Percentiles rank a stretch among this genome's conserved stretches.
Conservation (phyloP, 2,113 vertebrate species). For the Hemiscyllium ocellatum region DNA sequence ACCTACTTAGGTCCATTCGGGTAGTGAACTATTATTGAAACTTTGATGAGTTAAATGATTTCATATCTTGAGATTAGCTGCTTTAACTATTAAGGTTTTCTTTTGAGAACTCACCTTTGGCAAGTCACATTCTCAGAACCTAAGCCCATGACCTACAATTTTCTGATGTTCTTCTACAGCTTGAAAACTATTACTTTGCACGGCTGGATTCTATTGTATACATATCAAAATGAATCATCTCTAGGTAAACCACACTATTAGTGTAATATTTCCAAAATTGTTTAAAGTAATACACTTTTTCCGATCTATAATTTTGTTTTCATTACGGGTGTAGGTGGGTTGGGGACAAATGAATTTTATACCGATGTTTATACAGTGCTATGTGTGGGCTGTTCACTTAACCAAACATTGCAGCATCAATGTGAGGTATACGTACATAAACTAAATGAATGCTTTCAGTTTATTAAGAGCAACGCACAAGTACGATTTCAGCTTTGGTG, state of each 20-base stretch:
- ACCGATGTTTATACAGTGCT: constrained; percentile 11
- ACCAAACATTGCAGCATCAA: neutral
- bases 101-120: neutral
- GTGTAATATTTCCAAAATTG: neutral
- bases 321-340: neutral
- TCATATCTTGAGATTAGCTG: neutral
- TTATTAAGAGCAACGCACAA: constrained; percentile 2
- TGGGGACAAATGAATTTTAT: neutral
- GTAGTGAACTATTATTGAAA: neutral
- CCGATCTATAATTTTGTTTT: constrained; percentile 24
- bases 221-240: neutral
- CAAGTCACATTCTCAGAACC: neutral
- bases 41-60: neutral
- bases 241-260: neutral
- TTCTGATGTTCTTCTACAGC: neutral
- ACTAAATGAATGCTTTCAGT: constrained; percentile 35
- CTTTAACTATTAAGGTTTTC: neutral
- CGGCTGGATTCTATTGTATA: neutral
- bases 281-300: neutral
- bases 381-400: constrained; percentile 27
- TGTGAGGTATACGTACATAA: neutral
- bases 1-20: neutral
- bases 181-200: neutral
- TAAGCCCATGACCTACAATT: neutral
- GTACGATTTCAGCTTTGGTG: constrained; percentile 5